Conservation (phyloP, 2,113 vertebrate genomes). For the Rissa tridactyla region DNA sequence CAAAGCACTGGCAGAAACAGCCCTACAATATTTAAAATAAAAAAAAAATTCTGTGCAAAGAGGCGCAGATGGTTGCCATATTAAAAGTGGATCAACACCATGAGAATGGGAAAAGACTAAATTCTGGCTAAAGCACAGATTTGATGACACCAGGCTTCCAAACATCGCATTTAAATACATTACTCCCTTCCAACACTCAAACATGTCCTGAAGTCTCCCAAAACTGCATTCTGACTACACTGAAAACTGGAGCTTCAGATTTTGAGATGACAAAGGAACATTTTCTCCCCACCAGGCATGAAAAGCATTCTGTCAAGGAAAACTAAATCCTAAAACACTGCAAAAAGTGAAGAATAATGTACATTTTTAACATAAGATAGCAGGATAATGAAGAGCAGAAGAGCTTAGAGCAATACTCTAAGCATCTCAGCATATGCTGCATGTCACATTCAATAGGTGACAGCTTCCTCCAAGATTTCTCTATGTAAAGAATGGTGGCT, state of each 20-base stretch:
- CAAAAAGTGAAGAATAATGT: not conserved
- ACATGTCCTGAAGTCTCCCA: not conserved
- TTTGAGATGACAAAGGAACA: not conserved
- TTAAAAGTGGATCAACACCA: not conserved
- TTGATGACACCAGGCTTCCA: not conserved
- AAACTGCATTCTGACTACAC: not conserved
- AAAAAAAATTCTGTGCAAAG: not conserved
- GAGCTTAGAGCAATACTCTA: not conserved
- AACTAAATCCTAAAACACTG: not conserved
- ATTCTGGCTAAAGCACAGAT: not conserved
- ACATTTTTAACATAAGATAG: not conserved
- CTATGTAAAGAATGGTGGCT: not conserved
- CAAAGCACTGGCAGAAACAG: not conserved
- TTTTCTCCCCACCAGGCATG: not conserved
- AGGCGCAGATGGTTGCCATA: not conserved
- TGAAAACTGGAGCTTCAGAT: not conserved
- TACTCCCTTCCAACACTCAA: not conserved
- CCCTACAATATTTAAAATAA: not conserved
- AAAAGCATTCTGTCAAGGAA: not conserved
- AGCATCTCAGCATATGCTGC: not conserved
- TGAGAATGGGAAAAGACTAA: not conserved
- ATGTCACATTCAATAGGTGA: not conserved
- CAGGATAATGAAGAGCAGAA: not conserved
- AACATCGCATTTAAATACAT: not conserved
- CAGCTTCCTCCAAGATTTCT: not conserved